Conservation (phyloP, 2,113 vertebrate species). For the Chitala chitala region DNA sequence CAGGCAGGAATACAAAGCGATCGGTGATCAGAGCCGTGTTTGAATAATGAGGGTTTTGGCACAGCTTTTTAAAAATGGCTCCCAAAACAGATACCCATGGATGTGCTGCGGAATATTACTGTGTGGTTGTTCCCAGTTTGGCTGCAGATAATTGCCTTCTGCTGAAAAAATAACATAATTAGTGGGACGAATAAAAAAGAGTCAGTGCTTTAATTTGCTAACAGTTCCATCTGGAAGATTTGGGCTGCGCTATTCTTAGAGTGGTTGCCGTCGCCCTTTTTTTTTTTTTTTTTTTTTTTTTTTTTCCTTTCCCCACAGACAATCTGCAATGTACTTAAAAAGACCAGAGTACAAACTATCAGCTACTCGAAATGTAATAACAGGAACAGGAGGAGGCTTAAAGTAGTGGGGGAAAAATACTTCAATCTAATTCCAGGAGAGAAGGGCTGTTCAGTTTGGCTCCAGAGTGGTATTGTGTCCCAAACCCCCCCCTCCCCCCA, state of each 20-base stretch:
- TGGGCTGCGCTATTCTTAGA: slow-evolving; percentile 15
- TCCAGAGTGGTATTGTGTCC: too few species aligned
- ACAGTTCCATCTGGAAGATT: slow-evolving; percentile 16
- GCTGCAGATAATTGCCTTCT: slow-evolving; percentile 19
- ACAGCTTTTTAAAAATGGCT: not conserved
- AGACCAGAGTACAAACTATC: not conserved
- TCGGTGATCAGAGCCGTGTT: not conserved
- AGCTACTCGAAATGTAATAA: not conserved
- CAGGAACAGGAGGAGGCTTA: not conserved
- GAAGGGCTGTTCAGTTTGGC: not conserved
- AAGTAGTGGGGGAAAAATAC: not conserved
- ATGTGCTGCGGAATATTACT: not conserved
- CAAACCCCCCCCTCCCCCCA: not conserved
- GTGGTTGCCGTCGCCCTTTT: not conserved
- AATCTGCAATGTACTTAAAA: slow-evolving; percentile 5
- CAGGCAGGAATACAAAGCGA: not conserved
- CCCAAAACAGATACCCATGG: not conserved
- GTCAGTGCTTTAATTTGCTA: slow-evolving; percentile 13
- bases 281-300: not conserved
- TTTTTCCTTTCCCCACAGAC: not conserved
- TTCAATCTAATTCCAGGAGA: not conserved
- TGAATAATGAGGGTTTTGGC: not conserved
- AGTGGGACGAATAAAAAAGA: slow-evolving; percentile 6
- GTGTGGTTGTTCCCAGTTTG: not conserved
- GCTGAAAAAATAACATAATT: slow-evolving; percentile 13